phyloP scores from a whole-genome alignment of 1,140 invertebrate genomes.

The Trichogramma pretiosum region DNA sequence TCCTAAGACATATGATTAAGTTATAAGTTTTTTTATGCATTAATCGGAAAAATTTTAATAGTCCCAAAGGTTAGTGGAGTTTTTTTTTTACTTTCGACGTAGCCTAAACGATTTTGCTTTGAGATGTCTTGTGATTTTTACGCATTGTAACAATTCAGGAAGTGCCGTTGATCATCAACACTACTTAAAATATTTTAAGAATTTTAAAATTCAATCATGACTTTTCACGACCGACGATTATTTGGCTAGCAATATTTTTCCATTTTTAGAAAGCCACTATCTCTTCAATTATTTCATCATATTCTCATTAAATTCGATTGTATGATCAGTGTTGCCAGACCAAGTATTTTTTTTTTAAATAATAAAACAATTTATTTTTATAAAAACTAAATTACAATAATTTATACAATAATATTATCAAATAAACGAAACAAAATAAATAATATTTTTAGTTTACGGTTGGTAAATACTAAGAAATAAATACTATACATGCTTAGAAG shows the following conservation, averaged over 20 bases:
- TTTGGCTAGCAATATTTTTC: constrained; percentile 16
- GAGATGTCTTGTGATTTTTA: constrained; percentile 43
- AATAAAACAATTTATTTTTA: background rate
- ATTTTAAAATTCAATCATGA: constrained; percentile 29
- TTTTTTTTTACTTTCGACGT: constrained; percentile 12
- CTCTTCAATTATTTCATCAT: constrained; percentile 20
- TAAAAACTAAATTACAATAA: background rate
- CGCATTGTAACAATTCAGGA: constrained; percentile 41
- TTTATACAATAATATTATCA: background rate
- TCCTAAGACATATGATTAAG: constrained; percentile 37
- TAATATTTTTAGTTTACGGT: too few relatives aligned
- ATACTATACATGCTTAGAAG: too few relatives aligned
- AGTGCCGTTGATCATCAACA: constrained; percentile 5
- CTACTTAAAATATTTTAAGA: too few relatives aligned
- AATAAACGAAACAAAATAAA: too few relatives aligned
- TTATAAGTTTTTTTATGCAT: too few relatives aligned
- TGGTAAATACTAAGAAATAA: too few relatives aligned
- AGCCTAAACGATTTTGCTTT: constrained; percentile 18
- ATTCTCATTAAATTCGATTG: constrained; percentile 30
- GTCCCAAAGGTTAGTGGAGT: constrained; percentile 14
- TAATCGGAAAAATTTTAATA: constrained; percentile 12
- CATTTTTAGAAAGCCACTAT: constrained; percentile 28
- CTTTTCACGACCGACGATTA: constrained; percentile 8
- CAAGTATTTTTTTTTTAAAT: background rate
- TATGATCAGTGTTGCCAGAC: constrained; percentile 17